Percentiles rank a stretch among this genome's conserved stretches.
Conservation (phyloP, 2,113 vertebrate species). For the human (Homo sapiens) region DNA sequence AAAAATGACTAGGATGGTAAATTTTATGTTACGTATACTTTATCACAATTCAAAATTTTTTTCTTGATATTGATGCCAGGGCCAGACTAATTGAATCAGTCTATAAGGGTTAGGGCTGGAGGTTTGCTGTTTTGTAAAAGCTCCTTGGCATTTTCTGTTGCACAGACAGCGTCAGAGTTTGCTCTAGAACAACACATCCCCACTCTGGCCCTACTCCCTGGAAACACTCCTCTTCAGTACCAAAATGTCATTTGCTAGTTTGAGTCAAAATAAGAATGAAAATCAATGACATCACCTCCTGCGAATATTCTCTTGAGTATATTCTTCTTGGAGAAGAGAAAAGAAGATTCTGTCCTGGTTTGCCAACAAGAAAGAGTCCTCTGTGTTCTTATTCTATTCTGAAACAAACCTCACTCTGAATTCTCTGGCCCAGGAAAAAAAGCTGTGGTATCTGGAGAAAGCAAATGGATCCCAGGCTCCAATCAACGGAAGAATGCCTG, state of each 20-base stretch:
- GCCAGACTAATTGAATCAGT: background rate
- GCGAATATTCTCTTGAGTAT: slow-evolving; percentile 40
- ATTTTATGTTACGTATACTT: background rate
- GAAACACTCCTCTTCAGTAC: background rate
- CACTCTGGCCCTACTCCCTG: background rate
- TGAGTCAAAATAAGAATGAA: slow-evolving; percentile 41
- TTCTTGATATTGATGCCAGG: background rate
- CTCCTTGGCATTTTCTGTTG: background rate
- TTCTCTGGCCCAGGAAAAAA: slow-evolving; percentile 58
- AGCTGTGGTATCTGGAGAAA: slow-evolving; percentile 62
- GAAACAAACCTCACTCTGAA: slow-evolving; percentile 63
- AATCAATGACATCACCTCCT: slow-evolving; percentile 44
- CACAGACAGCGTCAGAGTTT: background rate
- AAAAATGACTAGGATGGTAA: background rate
- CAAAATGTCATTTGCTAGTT: slow-evolving; percentile 28
- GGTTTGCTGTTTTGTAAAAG: background rate
- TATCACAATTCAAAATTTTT: background rate
- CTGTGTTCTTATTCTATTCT: slow-evolving; percentile 60
- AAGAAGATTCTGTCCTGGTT: slow-evolving; percentile 62
- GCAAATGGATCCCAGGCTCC: slow-evolving; percentile 57
- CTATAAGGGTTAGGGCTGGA: background rate
- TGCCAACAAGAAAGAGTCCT: slow-evolving; percentile 66
- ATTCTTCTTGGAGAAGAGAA: slow-evolving; percentile 54
- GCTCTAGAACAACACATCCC: background rate
- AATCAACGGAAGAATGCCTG: slow-evolving; percentile 50